Base-by-base conservation (phyloP, 1,140 invertebrate genomes). In the Caenorhabditis latens region DNA sequence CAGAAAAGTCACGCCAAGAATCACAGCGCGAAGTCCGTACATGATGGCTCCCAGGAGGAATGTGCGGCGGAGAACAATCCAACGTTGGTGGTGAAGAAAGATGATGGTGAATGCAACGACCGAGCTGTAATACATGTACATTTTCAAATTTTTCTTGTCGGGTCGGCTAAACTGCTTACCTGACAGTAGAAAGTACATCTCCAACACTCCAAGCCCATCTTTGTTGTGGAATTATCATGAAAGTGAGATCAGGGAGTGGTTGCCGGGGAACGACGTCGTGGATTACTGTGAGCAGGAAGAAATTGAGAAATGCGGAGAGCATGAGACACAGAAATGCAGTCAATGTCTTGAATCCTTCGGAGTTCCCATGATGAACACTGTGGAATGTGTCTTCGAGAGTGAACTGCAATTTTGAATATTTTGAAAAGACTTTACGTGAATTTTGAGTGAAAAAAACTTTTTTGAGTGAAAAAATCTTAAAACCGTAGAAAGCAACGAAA, bases 131-230 rank as follows among this genome's bases (percentile, higher is more conserved):
- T 32, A 32, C 32, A 32, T n/a, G n/a, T 32, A 32, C 32, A 32
- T 32, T 1, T 32, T 32, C 32, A 32, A 32, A 2, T 32, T 32
- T 32, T 32, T 32, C 32, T 32, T 32, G 32, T 14, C 9, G 11
- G 50, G 50, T 53, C 16, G 9, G 50, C 11, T 16, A 16, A 8
- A 4, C 5, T n/a, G 24, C 79, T 75, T 87, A 91, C 91, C 91
- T 92, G 13, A 92, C 87, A 55, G 91, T 92, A 9, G 92, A 92
- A 11, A 92, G 87, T 3, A 92, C 91, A 84, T 92, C 91, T 16
- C 91, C 91, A 43, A 92, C 91, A 32, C 90, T 82, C 91, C 91
- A 92, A 11, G 91, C 91, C 91, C 91, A 92, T 82, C 90, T 83
- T 71, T 92, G 92, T 84, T 92, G 91, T 13, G 88, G 87, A 16